Percentiles rank a stretch among this genome's conserved stretches.
phyloP scores from a whole-genome alignment of 2,888 invertebrate species.

The Smittia sp. region DNA sequence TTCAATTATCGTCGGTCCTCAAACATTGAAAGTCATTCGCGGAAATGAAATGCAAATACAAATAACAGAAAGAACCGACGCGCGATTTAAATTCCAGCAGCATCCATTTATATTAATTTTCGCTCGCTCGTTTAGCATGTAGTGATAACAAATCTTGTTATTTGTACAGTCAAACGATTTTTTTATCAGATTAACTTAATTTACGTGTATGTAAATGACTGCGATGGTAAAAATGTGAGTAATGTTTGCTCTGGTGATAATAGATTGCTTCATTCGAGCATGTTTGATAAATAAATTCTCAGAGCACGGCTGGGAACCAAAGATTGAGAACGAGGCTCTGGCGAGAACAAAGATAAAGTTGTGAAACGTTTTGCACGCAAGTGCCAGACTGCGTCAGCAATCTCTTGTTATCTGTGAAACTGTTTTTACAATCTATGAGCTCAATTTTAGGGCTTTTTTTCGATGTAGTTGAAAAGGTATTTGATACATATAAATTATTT shows the following conservation, averaged over 20 bases:
- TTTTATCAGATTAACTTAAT: slow-evolving; percentile 17
- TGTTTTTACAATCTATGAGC: too few relatives aligned
- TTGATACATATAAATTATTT: too few relatives aligned
- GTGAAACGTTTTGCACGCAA: too few relatives aligned
- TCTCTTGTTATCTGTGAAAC: too few relatives aligned
- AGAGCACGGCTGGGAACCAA: neutral
- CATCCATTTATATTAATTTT: slow-evolving; percentile 2
- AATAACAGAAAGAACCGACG: neutral
- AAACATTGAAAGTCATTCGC: neutral
- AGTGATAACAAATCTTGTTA: slow-evolving; percentile 8
- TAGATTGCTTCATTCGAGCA: neutral
- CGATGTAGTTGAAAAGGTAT: too few relatives aligned
- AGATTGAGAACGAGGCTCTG: neutral
- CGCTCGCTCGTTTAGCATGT: neutral
- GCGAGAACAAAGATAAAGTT: neutral
- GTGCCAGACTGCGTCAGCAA: too few relatives aligned
- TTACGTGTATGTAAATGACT: neutral
- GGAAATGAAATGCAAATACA: neutral
- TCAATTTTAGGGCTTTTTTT: too few relatives aligned
- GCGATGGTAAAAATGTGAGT: neutral
- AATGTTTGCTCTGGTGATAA: slow-evolving; percentile 5
- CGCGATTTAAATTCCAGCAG: neutral
- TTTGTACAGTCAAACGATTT: neutral
- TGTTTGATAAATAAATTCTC: neutral
- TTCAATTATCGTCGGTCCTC: neutral